Percentiles rank a stretch among this genome's conserved stretches.
Conservation (phyloP, 2,888 invertebrate genomes). For the Hyppa rectilinea region DNA sequence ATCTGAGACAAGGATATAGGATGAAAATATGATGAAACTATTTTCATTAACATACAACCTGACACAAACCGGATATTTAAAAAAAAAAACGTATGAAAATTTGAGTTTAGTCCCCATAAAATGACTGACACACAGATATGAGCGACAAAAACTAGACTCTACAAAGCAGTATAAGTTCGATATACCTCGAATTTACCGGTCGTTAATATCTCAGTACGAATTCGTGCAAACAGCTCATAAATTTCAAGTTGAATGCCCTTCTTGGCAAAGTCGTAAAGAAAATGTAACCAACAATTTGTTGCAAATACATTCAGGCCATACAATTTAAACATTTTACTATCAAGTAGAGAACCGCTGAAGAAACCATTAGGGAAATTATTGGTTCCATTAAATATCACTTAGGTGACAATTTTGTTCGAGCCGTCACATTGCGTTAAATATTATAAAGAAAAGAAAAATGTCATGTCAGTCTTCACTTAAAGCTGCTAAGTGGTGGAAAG, state of each 20-base stretch:
- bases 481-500: slow-evolving; percentile 29
- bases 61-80: no score
- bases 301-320: slow-evolving; percentile 23
- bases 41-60: no score
- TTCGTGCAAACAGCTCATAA: not conserved
- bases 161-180: not conserved
- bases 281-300: slow-evolving; percentile 7
- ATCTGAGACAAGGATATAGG: no score
- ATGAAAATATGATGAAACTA: no score
- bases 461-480: slow-evolving; percentile 22
- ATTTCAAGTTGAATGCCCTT: not conserved
- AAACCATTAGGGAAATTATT: slow-evolving; percentile 70
- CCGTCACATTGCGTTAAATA: slow-evolving; percentile 56
- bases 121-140: not conserved
- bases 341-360: slow-evolving; percentile 47
- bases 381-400: slow-evolving; percentile 77
- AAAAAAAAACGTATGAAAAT: no score
- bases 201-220: not conserved
- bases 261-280: slow-evolving; percentile 3
- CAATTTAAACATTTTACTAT: slow-evolving; percentile 48
- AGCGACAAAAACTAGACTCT: not conserved
- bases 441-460: slow-evolving; percentile 52
- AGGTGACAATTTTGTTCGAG: slow-evolving; percentile 59
- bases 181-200: not conserved
- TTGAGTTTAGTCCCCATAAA: no score